phyloP scores from a whole-genome alignment of 2,888 invertebrate genomes.

The Chirona hameri region DNA sequence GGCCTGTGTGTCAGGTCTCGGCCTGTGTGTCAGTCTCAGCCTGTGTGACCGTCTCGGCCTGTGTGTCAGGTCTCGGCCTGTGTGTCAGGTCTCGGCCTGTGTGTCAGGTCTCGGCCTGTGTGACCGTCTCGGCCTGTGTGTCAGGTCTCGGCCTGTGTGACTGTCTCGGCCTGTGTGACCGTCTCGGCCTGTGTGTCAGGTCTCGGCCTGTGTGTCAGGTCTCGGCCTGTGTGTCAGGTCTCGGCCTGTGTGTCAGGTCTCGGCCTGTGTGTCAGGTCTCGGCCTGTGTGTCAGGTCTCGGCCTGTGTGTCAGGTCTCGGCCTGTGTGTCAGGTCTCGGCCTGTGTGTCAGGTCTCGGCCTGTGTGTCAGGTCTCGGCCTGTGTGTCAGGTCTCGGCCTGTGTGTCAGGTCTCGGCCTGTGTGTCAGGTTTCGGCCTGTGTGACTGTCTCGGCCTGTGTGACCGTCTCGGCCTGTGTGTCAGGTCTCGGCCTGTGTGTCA shows the following conservation, averaged over 20 bases:
- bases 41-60: background rate
- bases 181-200: constrained; percentile 48
- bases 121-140: background rate
- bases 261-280: no score
- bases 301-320: background rate
- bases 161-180: background rate
- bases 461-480: constrained; percentile 33
- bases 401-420: no score
- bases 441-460: no score
- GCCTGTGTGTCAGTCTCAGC: no score
- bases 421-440: no score
- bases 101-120: background rate
- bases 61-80: constrained; percentile 63
- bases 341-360: no score
- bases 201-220: constrained; percentile 57
- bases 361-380: background rate
- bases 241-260: background rate
- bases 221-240: background rate
- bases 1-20: no score
- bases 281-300: no score
- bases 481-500: constrained; percentile 82
- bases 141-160: no score
- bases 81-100: no score
- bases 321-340: constrained; percentile 60
- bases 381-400: background rate